Conservation (phyloP, 1,140 invertebrate species). For the Drosophila elegans region DNA sequence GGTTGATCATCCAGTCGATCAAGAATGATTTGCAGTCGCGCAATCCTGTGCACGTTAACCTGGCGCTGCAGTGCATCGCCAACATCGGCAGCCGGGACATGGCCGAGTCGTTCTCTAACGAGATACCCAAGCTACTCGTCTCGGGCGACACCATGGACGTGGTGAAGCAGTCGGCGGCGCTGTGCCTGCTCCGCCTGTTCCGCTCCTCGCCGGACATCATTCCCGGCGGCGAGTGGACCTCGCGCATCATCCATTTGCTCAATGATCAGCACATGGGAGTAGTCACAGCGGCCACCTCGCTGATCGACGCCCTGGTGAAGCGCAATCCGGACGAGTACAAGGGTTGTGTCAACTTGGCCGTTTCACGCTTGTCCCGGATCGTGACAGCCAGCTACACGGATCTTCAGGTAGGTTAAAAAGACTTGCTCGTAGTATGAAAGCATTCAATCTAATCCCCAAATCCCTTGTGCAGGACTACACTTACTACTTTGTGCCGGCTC, state of each 20-base stretch:
- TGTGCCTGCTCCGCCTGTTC: constrained; percentile 97
- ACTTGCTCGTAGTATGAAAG: not conserved
- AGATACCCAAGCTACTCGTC: constrained; percentile 99
- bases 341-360: constrained; percentile 98
- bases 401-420: constrained; percentile 88
- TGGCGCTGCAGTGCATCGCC: constrained; percentile 99
- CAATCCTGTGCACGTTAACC: constrained; percentile 99
- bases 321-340: constrained; percentile 99
- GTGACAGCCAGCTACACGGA: constrained; percentile 99
- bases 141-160: constrained; percentile 99
- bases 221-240: constrained; percentile 99
- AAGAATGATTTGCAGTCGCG: constrained; percentile 99
- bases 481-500: constrained; percentile 99
- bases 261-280: constrained; percentile 99
- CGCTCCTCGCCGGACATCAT: constrained; percentile 97
- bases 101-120: constrained; percentile 99
- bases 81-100: constrained; percentile 99
- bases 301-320: constrained; percentile 99
- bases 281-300: constrained; percentile 98
- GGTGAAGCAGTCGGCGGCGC: constrained; percentile 99
- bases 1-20: constrained; percentile 99
- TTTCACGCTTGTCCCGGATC: constrained; percentile 98
- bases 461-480: constrained; percentile 93
- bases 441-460: not conserved
- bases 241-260: constrained; percentile 98